These are phyloP conservation scores for Mustela lutreola DNA, from an alignment of 2,113 vertebrate genomes.

Conservation along the genomic window DNA sequence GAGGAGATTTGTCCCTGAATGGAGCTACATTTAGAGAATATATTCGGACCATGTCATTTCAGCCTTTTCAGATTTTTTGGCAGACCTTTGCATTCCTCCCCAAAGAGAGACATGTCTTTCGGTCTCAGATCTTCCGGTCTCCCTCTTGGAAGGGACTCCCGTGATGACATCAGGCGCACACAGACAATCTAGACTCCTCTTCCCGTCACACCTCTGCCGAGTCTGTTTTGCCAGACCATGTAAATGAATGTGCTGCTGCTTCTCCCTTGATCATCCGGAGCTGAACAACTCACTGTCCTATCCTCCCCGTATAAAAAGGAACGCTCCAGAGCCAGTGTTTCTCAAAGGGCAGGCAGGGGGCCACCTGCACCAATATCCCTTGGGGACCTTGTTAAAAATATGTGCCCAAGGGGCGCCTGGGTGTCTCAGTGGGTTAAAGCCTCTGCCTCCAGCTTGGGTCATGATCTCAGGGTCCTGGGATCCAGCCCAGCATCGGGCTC, in stretches of 20 bases:
- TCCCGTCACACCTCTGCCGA: no score
- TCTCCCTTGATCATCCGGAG: neutral
- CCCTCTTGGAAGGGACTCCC: neutral
- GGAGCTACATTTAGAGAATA: neutral
- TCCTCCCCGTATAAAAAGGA: neutral
- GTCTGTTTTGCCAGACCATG: neutral
- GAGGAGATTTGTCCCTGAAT: neutral
- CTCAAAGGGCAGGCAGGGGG: neutral
- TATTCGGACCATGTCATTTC: neutral
- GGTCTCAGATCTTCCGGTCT: neutral
- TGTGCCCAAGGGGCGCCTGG: neutral
- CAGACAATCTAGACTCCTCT: neutral
- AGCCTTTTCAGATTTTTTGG: neutral
- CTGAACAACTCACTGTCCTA: fast-evolving
- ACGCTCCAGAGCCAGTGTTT: neutral
- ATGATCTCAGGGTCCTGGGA: no score
- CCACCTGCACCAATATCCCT: neutral
- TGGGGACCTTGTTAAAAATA: neutral
- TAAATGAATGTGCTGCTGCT: fast-evolving
- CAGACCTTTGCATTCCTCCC: neutral
- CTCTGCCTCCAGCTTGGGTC: no score
- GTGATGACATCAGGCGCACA: neutral
- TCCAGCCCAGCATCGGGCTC: no score
- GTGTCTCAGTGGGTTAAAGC: neutral
- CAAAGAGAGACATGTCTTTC: neutral